Percentiles rank a stretch among this genome's conserved stretches.
Evolutionary conservation across 2,797 vertebrate species (phyloP).

Genomic region (Mico argentatus): DNA sequence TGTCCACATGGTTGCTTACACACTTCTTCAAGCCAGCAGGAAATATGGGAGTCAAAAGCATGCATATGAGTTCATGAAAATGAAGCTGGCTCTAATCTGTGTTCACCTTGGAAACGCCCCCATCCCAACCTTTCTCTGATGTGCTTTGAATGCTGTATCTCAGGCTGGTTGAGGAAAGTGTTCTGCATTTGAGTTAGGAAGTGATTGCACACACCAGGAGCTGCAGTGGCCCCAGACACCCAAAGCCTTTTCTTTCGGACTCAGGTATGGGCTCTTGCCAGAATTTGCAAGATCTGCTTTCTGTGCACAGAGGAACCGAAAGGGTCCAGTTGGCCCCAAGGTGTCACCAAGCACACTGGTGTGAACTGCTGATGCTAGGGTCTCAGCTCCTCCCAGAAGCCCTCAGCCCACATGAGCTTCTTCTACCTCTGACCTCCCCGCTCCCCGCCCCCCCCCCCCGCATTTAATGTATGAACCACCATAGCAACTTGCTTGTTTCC

Average conservation of each 20-base stretch:
- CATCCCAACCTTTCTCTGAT: neutral
- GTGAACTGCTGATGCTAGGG: neutral
- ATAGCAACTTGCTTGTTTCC: conserved; percentile 36
- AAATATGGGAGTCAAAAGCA: neutral
- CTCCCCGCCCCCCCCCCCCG: too few species aligned
- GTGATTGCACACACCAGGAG: neutral
- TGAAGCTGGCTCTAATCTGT: neutral
- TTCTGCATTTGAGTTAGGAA: neutral
- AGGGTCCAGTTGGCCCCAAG: neutral
- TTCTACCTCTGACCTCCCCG: neutral
- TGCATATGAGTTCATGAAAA: neutral
- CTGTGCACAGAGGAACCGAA: neutral
- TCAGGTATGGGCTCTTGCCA: neutral
- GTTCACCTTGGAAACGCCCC: neutral
- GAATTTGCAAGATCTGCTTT: conserved; percentile 9
- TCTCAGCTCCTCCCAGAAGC: neutral
- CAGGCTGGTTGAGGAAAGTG: neutral
- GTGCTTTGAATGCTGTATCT: neutral
- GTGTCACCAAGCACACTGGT: neutral
- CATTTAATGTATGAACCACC: neutral
- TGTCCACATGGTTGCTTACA: neutral
- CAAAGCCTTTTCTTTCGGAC: neutral
- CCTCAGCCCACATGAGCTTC: neutral
- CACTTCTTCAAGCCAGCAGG: conserved; percentile 22
- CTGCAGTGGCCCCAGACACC: neutral